Conservation (phyloP, 2,113 vertebrate species). For the Bostrychus sinensis region DNA sequence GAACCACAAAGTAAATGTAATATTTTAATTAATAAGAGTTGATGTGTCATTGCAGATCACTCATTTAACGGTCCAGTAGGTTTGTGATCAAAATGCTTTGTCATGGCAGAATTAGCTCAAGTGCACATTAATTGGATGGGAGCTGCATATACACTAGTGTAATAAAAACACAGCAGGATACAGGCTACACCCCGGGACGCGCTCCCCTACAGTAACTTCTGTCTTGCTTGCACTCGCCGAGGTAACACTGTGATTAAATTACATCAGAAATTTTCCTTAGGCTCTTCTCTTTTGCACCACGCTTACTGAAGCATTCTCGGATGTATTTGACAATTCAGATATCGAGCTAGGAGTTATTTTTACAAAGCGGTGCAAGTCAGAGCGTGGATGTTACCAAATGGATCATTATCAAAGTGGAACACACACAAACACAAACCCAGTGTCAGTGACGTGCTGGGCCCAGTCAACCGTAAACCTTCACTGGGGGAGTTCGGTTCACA, state of each 20-base stretch:
- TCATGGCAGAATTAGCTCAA: conserved; percentile 16
- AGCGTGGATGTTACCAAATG: conserved; percentile 30
- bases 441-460: conserved; percentile 14
- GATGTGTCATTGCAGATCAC: neutral
- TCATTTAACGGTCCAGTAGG: neutral
- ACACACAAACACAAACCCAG: conserved; percentile 17
- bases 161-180: conserved; percentile 22
- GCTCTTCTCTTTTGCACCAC: conserved; percentile 33
- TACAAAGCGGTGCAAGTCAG: conserved; percentile 36
- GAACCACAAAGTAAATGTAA: neutral
- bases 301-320: conserved; percentile 44
- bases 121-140: conserved; percentile 3
- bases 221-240: conserved; percentile 33
- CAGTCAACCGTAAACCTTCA: conserved; percentile 5
- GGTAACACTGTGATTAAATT: conserved; percentile 58
- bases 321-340: conserved; percentile 51
- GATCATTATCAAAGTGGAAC: conserved; percentile 49
- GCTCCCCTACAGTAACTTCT: conserved; percentile 25
- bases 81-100: conserved; percentile 5
- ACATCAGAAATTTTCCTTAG: conserved; percentile 54
- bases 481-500: conserved; percentile 9
- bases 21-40: conserved; percentile 1
- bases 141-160: conserved; percentile 22
- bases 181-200: conserved; percentile 4
- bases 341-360: conserved; percentile 60